These are phyloP conservation scores for Tolmerus cingulatus DNA, from an alignment of 2,888 invertebrate species.

Conservation along the genomic window DNA sequence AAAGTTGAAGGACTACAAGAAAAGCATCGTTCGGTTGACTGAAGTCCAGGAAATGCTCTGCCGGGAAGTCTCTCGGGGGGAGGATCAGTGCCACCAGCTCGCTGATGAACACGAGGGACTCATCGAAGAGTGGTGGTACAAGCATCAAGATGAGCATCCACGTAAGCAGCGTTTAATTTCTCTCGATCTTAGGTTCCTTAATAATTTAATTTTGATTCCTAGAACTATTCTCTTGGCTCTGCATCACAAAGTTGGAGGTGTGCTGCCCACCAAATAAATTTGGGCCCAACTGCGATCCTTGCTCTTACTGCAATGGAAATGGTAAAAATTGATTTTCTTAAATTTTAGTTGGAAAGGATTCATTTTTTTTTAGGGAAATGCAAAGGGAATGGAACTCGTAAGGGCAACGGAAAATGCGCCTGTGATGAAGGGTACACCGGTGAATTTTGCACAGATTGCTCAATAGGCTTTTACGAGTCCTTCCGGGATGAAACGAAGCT, in stretches of 20 bases:
- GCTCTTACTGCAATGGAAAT: constrained; percentile 85
- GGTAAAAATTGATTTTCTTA: constrained; percentile 51
- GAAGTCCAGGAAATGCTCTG: constrained; percentile 92
- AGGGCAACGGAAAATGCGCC: constrained; percentile 89
- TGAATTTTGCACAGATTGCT: constrained; percentile 79
- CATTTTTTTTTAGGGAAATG: constrained; percentile 64
- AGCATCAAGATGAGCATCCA: constrained; percentile 66
- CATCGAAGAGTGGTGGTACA: constrained; percentile 90
- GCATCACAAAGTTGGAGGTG: constrained; percentile 76
- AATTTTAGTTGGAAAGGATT: not conserved
- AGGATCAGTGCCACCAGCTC: constrained; percentile 82
- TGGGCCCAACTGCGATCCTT: constrained; percentile 82
- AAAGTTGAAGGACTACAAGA: constrained; percentile 81
- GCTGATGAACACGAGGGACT: constrained; percentile 82
- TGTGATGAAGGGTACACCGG: constrained; percentile 87
- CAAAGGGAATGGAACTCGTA: constrained; percentile 86
- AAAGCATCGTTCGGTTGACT: constrained; percentile 86
- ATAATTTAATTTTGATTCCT: constrained; percentile 46
- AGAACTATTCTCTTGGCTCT: constrained; percentile 78
- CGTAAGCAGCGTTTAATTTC: constrained; percentile 7
- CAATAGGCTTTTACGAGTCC: constrained; percentile 74
- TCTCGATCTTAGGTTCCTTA: not conserved
- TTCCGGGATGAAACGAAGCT: constrained; percentile 78
- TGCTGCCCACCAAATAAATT: constrained; percentile 89
- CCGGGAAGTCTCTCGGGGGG: constrained; percentile 74